phyloP scores from a whole-genome alignment of 2,113 vertebrate species.

The Mungos mungo region DNA sequence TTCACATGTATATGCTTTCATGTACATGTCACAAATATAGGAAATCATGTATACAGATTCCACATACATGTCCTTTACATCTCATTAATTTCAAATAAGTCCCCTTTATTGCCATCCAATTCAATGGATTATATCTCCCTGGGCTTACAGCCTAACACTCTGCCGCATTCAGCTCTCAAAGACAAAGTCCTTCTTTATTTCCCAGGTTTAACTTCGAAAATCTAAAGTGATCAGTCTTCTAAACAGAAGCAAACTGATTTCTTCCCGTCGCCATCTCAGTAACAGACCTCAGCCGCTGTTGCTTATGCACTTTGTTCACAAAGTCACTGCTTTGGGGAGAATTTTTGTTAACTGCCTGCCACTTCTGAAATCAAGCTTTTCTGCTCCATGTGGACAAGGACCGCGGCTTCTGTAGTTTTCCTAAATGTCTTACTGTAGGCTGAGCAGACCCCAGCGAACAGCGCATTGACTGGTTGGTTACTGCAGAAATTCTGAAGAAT shows the following conservation, averaged over 20 bases:
- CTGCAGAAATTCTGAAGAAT: constrained; percentile 22
- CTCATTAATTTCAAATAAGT: background rate
- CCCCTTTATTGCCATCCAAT: background rate
- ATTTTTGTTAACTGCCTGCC: background rate
- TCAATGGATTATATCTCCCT: background rate
- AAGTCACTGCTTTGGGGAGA: background rate
- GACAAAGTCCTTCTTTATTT: background rate
- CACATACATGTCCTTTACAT: background rate
- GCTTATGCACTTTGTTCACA: background rate
- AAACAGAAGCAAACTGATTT: constrained; percentile 43
- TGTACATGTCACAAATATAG: background rate
- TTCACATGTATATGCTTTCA: background rate
- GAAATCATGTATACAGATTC: background rate
- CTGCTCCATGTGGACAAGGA: background rate
- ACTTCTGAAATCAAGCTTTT: constrained; percentile 11
- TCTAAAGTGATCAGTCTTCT: constrained; percentile 14
- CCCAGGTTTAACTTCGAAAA: constrained; percentile 2
- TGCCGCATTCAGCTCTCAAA: background rate
- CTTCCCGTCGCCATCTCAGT: constrained; percentile 20
- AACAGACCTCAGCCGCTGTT: background rate
- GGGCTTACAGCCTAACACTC: background rate
- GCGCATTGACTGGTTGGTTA: background rate
- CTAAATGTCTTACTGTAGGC: background rate
- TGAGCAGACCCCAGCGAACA: background rate
- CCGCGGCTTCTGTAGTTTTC: background rate